Evolutionary conservation across 1,140 invertebrate species (phyloP), one percentile per base, ranked within the genome.

Genomic region (Trypoxylus dichotomus): DNA sequence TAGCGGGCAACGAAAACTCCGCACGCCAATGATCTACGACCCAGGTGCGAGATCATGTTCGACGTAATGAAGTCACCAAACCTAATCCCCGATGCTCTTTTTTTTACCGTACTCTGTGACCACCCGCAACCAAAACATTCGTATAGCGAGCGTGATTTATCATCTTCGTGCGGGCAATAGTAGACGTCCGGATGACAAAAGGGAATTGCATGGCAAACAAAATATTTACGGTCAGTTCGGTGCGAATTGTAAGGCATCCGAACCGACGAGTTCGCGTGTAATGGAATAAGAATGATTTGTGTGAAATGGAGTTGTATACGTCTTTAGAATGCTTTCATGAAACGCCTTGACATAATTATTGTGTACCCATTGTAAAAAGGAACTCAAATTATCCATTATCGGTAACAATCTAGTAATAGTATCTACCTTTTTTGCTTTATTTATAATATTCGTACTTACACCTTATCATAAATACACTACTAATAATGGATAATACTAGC

Each of bases 111-210:
- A 41, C 79, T 76, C 77, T 79, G 37, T 80, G 80, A 75, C 80
- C 80, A 81, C 80, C 80, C 80, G 79, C 80, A 81, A 81, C 80
- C 80, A 81, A 81, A 81, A 81, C 80, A 81, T 76, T 72, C 47
- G 80, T 81, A 79, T 32, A 78, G 24, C 15, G 47, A 27, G 15
- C 27, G 77, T 81, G 79, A 81, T 81, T 81, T 81, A 81, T 81
- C 79, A 79, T 63, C 74, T 1, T 11, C 47, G 5, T 21, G n/a
- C 3, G 13, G 24, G 15, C 68, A 24, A 24, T 15, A 72, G 68
- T 72, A 27, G 32, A 42, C 32, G 32, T 42, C 32, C 32, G 24
- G 1, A 74, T 24, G 72, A 42, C 32, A 74, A 74, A 74, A 74
- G 19, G 41, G 72, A 42, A 74, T 74, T 21, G 32, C 32, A 74